Evolutionary conservation across 2,888 invertebrate species (phyloP), one percentile per base, ranked within the genome.

Genomic region (Tethea ocularis): DNA sequence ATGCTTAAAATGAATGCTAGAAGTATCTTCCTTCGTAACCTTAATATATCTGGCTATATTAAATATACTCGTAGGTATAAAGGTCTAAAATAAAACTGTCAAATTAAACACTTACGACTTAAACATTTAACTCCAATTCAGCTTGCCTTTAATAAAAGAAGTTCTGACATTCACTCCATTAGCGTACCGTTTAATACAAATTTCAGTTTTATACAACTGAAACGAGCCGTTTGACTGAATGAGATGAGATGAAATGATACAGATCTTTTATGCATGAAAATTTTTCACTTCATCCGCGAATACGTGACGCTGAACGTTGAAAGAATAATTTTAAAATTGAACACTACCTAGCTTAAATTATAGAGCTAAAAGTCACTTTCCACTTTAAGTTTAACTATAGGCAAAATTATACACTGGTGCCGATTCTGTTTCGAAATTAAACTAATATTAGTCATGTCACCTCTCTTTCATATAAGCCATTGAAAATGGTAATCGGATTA

Each of bases 211-310:
- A 69, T 72, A 61, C 70, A 61, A 59, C 2, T 46, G 46, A 65
- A 60, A 60, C 56, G 61, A 52, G 58, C 63, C 69, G 72, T 74
- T 71, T 68, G 51, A 57, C 38, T 55, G 60, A 61, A 59, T 66
- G 63, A 62, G 69, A 66, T 62, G 59, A 29, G 56, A 22, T 52
- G 53, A 36, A 20, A 46, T 46, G 46, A 46, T 46, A 46, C 17
- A 10, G 51, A 77, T 77, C 64, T 76, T 72, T 71, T 67, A 78
- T 78, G 71, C 71, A 77, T 76, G 78, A 66, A 61, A 63, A 64
- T 69, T 68, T 33, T 68, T 66, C 66, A 66, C 67, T 63, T 61
- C 60, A 26, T 54, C 57, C 56, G 57, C 51, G 57, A 61, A 68
- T 69, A 66, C 70, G 69, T 64, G 62, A 38, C 59, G 57, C 46